Percentiles rank a stretch among this genome's conserved stretches.
phyloP scores from a whole-genome alignment of 2,797 vertebrate species.

The Dryobates pubescens region DNA sequence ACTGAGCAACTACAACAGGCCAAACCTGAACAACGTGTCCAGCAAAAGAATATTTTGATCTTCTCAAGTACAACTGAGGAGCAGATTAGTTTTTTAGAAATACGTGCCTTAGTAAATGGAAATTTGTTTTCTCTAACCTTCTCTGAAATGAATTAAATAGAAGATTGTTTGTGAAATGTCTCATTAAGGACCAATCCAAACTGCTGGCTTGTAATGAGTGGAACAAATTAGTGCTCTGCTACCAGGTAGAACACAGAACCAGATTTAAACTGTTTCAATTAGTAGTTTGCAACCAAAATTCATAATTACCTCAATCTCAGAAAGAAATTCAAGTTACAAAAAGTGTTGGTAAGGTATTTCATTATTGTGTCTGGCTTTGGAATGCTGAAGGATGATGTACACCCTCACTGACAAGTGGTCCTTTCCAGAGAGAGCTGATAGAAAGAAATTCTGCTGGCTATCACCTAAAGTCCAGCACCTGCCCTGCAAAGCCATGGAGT shows the following conservation, averaged over 20 bases:
- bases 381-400: background rate
- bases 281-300: background rate
- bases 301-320: background rate
- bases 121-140: background rate
- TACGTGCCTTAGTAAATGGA: background rate
- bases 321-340: background rate
- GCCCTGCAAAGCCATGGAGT: rapidly evolving
- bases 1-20: background rate
- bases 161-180: background rate
- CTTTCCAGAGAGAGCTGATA: background rate
- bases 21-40: background rate
- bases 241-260: background rate
- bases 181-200: background rate
- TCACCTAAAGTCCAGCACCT: background rate
- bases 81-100: background rate
- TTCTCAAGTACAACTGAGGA: background rate
- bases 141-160: background rate
- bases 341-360: background rate
- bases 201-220: background rate
- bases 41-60: background rate
- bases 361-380: background rate
- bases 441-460: background rate
- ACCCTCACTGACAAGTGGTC: background rate
- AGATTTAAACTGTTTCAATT: background rate
- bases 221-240: background rate